Percentiles rank a stretch among this genome's conserved stretches.
Conservation (phyloP, 2,888 invertebrate species). For the Neoaliturus tenellus region DNA sequence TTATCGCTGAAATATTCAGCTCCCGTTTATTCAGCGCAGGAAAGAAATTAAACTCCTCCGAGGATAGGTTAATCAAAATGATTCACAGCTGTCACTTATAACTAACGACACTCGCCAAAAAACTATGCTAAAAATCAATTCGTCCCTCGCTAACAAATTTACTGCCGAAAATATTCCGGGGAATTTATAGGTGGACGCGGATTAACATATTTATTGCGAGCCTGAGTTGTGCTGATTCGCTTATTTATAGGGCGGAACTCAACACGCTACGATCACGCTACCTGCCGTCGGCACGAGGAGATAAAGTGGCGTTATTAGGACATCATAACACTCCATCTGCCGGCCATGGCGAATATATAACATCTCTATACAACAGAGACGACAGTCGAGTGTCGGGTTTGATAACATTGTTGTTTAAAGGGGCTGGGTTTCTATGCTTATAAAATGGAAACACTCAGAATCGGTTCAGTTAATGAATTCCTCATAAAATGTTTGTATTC, state of each 20-base stretch:
- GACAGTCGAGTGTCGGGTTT: too few species aligned
- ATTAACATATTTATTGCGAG: constrained; percentile 16
- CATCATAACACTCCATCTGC: not conserved
- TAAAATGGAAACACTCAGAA: too few species aligned
- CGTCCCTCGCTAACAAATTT: not conserved
- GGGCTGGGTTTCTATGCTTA: too few species aligned
- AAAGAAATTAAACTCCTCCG: too few species aligned
- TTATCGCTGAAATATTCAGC: too few species aligned
- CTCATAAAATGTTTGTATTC: too few species aligned
- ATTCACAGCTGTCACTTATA: not conserved
- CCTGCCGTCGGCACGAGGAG: not conserved
- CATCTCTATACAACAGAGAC: too few species aligned
- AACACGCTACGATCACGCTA: not conserved
- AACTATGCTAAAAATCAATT: not conserved
- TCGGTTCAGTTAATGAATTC: too few species aligned
- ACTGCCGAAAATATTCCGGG: not conserved
- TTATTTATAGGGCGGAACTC: not conserved
- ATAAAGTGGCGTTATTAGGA: not conserved
- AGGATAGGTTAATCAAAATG: not conserved
- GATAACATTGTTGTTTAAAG: too few species aligned
- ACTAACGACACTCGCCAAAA: not conserved
- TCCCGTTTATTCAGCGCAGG: too few species aligned
- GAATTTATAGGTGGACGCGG: constrained; percentile 4
- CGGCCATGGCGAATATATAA: not conserved
- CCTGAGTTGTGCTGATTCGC: constrained; percentile 4